Percentiles rank a stretch among this genome's conserved stretches.
Evolutionary conservation across 30 jellyfish, hydroid and myxozoan genomes (phyloP).

Genomic region (Hydra vulgaris): DNA sequence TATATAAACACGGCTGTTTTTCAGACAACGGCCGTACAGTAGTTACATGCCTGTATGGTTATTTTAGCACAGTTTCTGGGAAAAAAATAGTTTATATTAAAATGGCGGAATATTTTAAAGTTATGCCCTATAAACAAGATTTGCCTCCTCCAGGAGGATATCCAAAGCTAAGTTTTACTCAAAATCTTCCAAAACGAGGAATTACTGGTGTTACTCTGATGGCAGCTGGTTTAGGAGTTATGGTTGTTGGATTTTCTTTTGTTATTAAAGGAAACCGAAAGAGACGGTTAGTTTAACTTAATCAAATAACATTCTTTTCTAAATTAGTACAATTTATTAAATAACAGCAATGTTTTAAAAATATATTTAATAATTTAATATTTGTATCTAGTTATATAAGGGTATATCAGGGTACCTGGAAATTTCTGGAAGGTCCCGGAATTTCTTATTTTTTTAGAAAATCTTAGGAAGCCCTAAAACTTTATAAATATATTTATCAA

Average conservation of each 20-base stretch:
- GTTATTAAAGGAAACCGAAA: constrained; percentile 51
- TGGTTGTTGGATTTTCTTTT: constrained; percentile 71
- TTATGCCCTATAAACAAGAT: constrained; percentile 82
- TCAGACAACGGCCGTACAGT: too few relatives aligned
- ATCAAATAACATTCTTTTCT: too few relatives aligned
- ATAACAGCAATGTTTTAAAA: not conserved
- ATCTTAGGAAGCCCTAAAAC: too few relatives aligned
- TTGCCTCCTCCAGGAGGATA: constrained; percentile 98
- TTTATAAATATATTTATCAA: too few relatives aligned
- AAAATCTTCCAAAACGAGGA: constrained; percentile 85
- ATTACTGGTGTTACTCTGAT: constrained; percentile 73
- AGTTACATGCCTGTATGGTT: too few relatives aligned
- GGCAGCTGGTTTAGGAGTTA: constrained; percentile 59
- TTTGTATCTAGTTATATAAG: too few relatives aligned
- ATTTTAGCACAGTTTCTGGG: too few relatives aligned
- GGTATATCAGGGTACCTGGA: not conserved
- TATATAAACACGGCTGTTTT: too few relatives aligned
- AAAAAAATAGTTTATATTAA: too few relatives aligned
- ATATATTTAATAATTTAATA: too few relatives aligned
- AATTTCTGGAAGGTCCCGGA: not conserved
- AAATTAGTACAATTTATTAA: too few relatives aligned
- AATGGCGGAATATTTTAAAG: constrained; percentile 75
- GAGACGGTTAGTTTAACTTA: constrained; percentile 33
- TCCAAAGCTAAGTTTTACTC: constrained; percentile 49
- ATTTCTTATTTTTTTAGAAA: too few relatives aligned